Percentiles rank a stretch among this genome's conserved stretches.
These are phyloP conservation scores for Clivina fossor DNA, from an alignment of 2,888 invertebrate species.

Conservation along the genomic window DNA sequence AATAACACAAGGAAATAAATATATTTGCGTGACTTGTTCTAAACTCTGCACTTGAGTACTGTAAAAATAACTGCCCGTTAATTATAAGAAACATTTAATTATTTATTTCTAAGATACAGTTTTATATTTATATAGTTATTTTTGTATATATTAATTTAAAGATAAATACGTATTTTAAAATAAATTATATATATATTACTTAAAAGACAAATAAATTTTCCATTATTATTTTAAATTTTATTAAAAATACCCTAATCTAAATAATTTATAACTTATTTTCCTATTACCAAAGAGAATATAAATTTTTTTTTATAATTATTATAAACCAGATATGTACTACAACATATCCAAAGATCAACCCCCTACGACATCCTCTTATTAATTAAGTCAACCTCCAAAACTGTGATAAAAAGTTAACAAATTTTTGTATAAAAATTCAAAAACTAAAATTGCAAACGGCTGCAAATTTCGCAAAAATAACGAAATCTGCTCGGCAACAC, in stretches of 20 bases:
- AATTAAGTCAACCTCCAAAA: no score
- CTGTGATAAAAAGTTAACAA: no score
- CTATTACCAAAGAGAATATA: background rate
- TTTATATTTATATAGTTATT: conserved; percentile 25
- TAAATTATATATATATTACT: background rate
- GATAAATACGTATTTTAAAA: conserved; percentile 19
- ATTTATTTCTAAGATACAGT: conserved; percentile 27
- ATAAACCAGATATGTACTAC: no score
- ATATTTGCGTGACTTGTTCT: no score
- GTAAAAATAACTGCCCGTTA: conserved; percentile 26
- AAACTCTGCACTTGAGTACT: conserved; percentile 11
- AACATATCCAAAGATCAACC: no score
- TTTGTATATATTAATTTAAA: conserved; percentile 27
- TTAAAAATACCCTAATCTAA: background rate
- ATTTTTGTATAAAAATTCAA: no score
- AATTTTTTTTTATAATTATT: background rate
- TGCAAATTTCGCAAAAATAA: no score
- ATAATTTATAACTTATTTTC: background rate
- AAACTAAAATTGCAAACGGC: no score
- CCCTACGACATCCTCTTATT: no score
- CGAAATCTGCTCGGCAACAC: no score
- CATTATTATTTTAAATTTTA: background rate
- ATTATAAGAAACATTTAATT: conserved; percentile 13
- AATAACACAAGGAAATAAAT: no score
- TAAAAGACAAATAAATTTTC: conserved; percentile 1